Conservation (phyloP, 2,113 vertebrate genomes). For the Rhinoderma darwinii region DNA sequence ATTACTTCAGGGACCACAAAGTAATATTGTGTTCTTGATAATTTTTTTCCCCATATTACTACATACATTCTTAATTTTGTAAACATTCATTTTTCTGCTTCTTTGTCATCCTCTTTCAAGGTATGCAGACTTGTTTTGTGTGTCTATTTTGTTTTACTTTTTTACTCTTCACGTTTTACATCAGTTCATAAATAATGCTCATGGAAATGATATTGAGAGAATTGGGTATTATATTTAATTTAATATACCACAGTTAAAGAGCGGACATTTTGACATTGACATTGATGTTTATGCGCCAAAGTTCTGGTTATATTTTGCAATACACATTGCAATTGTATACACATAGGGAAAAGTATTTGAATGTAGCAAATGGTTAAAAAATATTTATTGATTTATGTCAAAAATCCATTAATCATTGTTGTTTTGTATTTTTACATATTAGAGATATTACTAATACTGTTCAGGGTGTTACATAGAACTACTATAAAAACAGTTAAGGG, state of each 20-base stretch:
- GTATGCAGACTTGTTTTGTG: slow-evolving; percentile 63
- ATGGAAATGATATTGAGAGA: background rate
- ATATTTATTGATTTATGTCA: background rate
- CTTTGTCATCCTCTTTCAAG: slow-evolving; percentile 70
- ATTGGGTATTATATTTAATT: slow-evolving; percentile 52
- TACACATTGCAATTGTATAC: background rate
- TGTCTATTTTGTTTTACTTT: slow-evolving; percentile 9
- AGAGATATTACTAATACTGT: background rate
- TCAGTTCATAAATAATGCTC: background rate
- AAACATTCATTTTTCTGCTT: slow-evolving; percentile 69
- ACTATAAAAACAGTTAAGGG: background rate
- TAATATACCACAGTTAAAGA: background rate
- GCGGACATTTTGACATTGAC: slow-evolving; percentile 1
- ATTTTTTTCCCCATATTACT: background rate
- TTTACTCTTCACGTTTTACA: slow-evolving; percentile 52
- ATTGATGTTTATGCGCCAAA: background rate
- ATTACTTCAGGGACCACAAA: background rate
- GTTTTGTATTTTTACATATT: background rate
- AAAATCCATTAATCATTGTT: background rate
- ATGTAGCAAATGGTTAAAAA: too few species aligned
- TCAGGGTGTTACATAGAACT: background rate
- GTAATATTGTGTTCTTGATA: background rate
- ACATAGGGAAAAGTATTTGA: background rate
- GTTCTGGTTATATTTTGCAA: background rate
- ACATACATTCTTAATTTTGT: slow-evolving; percentile 61